Base-by-base conservation (phyloP, 2,888 invertebrate species). In the Troides oblongomaculatus region DNA sequence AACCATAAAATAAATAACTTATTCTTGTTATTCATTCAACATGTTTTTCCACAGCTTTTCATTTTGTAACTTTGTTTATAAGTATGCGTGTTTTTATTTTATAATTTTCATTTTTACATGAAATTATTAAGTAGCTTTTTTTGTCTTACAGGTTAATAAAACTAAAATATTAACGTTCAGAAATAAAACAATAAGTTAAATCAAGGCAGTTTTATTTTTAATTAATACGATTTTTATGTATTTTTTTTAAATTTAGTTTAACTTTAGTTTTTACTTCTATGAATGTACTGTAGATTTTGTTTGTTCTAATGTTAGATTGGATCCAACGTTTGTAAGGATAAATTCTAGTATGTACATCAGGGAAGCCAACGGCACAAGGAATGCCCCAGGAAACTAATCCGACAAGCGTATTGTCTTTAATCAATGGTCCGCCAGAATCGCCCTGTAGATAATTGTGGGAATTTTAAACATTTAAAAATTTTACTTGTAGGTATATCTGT, bases 301-400 rank as follows among this genome's bases (percentile, higher is more conserved):
- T 67, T 68, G 64, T 39, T 81, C 77, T 60, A 77, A 74, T 60
- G 76, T 64, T 62, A 69, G 73, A 36, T n/a, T 36, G 57, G 71
- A 93, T 88, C 93, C 93, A 93, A 18, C 73, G 66, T 8, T 84
- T 64, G 70, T 85, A 90, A 0, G 85, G 81, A n/a, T 78, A 75
- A 64, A 90, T 83, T 73, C 92, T 86, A 2, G 91, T 90, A 69
- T 92, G 92, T 0, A 93, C 92, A 72, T 93, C 93, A 1, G 93
- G 93, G 64, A 91, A 93, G 2, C 93, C 92, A 46, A 82, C 79
- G 1, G 88, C 93, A 72, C 93, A 93, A 1, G 93, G 92, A 30
- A 92, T 89, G 1, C 93, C 93, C 89, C 92, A 93, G 10, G 92
- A 92, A 2, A 91, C 89, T 5, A 92, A 59, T 14, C 92, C 93